phyloP scores from a whole-genome alignment of 2,888 invertebrate genomes.

The Nephrotoma flavescens region DNA sequence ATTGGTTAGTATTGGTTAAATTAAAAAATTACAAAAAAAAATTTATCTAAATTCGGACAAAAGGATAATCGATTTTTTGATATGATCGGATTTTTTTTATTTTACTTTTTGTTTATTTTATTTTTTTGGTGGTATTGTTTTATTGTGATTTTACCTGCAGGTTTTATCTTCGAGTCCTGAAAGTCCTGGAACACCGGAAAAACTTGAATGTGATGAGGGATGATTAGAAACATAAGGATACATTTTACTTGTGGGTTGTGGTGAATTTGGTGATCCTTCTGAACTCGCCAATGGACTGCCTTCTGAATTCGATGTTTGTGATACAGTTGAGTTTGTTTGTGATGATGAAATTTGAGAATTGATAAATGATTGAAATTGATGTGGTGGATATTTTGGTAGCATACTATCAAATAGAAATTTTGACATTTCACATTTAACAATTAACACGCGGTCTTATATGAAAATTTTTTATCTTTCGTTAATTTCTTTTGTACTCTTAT shows the following conservation, averaged over 20 bases:
- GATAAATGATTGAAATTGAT: constrained; percentile 43
- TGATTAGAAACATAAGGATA: constrained; percentile 77
- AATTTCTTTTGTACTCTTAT: not conserved
- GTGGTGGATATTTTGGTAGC: constrained; percentile 77
- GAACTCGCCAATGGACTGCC: constrained; percentile 49
- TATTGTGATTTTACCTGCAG: constrained; percentile 24
- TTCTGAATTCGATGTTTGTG: constrained; percentile 53
- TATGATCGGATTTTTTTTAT: not conserved
- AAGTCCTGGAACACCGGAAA: constrained; percentile 51
- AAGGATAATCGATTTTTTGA: not conserved
- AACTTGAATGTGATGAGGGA: constrained; percentile 59
- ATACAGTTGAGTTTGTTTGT: constrained; percentile 50
- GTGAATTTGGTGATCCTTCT: constrained; percentile 42
- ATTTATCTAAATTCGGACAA: not conserved
- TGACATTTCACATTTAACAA: constrained; percentile 60
- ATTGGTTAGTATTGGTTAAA: not conserved
- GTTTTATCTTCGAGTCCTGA: constrained; percentile 33
- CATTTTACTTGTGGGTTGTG: constrained; percentile 65
- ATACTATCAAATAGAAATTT: constrained; percentile 97
- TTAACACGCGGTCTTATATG: constrained; percentile 17
- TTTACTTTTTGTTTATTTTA: not conserved
- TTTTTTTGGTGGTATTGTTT: not conserved
- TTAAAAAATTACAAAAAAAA: not conserved
- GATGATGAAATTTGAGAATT: constrained; percentile 34
- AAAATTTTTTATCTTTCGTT: not conserved